A percentile compares a stretch with the other conserved stretches of the same genome.
Conservation (phyloP, 92 coral and sea anemone species). For the Porites divaricata region DNA sequence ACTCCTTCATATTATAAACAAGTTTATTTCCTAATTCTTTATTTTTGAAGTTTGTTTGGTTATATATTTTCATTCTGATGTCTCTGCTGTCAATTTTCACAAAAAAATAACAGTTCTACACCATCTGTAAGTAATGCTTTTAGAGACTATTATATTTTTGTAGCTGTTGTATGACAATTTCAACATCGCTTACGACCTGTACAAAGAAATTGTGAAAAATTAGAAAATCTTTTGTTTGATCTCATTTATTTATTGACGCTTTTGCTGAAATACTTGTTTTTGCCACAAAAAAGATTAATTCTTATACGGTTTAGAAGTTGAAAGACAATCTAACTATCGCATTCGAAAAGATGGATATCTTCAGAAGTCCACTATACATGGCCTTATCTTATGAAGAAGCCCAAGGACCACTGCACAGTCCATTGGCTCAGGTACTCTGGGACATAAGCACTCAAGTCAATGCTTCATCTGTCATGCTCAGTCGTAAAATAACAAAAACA, state of each 20-base stretch:
- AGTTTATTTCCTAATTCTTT: no score
- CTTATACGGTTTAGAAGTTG: background rate
- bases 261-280: background rate
- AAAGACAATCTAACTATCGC: constrained; percentile 18
- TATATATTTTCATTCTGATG: no score
- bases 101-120: no score
- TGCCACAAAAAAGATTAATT: no score
- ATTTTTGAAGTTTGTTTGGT: no score
- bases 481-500: background rate
- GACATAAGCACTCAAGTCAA: constrained; percentile 21
- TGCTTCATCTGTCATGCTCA: constrained; percentile 1
- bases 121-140: no score
- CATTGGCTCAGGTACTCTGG: background rate
- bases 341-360: background rate
- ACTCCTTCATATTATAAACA: no score
- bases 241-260: background rate
- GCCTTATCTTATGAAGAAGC: constrained; percentile 24
- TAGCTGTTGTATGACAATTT: constrained; percentile 8
- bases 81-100: no score
- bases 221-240: no score
- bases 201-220: no score
- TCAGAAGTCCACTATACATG: constrained; percentile 29
- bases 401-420: constrained; percentile 20
- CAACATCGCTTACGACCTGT: background rate
- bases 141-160: background rate